phyloP scores from a whole-genome alignment of 2,113 vertebrate species.

The Fulica atra region DNA sequence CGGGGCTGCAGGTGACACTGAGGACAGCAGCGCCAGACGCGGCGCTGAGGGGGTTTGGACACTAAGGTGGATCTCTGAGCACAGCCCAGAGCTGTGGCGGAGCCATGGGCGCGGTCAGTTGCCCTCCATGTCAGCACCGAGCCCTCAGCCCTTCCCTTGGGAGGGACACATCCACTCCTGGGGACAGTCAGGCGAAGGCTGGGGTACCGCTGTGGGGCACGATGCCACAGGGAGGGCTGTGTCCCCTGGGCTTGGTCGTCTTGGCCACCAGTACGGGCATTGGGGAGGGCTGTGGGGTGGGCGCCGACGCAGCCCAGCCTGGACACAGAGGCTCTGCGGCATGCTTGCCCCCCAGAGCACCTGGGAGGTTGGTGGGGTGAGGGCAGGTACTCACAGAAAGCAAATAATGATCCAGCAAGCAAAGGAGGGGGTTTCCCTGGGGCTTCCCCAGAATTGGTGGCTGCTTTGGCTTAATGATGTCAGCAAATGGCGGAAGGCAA shows the following conservation, averaged over 20 bases:
- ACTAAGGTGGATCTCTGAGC: not conserved
- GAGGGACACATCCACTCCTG: not conserved
- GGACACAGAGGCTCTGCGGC: not conserved
- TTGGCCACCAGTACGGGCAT: not conserved
- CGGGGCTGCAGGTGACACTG: not conserved
- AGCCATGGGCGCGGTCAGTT: not conserved
- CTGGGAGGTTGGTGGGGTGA: not conserved
- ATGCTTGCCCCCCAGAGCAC: too few species aligned
- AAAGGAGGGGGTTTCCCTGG: not conserved
- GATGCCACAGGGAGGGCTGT: not conserved
- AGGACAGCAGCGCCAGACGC: not conserved
- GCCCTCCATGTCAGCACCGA: rapidly evolving
- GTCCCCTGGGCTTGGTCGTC: not conserved
- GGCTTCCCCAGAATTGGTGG: not conserved
- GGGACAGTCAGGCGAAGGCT: rapidly evolving
- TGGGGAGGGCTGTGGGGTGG: not conserved
- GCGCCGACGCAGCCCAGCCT: not conserved
- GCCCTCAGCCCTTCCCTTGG: not conserved
- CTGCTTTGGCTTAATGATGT: not conserved
- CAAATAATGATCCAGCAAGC: not conserved
- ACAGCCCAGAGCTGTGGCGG: not conserved
- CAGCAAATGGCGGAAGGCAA: not conserved
- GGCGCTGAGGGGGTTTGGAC: not conserved
- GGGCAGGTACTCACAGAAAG: not conserved
- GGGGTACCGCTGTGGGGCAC: not conserved